Evolutionary conservation across 2,888 invertebrate species (phyloP), one percentile per base, ranked within the genome.

Genomic region (Andrena fulva): DNA sequence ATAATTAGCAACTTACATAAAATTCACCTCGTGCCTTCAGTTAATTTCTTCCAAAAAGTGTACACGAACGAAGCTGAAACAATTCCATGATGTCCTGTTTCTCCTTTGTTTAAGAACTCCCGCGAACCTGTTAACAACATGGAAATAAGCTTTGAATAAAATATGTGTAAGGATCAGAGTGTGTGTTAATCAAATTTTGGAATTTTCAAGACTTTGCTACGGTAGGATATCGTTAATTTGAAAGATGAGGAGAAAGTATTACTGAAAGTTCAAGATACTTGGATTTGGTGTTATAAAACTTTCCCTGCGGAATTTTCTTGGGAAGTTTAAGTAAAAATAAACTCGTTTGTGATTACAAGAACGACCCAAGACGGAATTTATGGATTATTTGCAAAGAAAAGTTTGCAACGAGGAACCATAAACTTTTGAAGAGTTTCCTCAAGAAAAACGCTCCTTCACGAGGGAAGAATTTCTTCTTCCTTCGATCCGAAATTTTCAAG

Each of bases 311-410:
- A 62, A 33, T 33, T 62, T 62, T 62, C 62, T 62, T 20, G 1
- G 31, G n/a, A 20, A 62, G 33, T 62, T 33, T 35, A 29, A 31
- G 33, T 29, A 33, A n/a, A n/a, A 35, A 16, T n/a, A 63, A 35
- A 42, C 24, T 42, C 12, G 5, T 35, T 35, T 24, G 35, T 12
- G 20, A 63, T 63, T 35, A 35, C 24, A 10, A 33, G 5, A 35
- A 33, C n/a, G 12, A 63, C 35, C 20, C 35, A 20, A 35, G 35
- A 5, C 29, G 16, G 5, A 59, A 27, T 29, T 29, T 59, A 59
- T 16, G 10, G 59, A 27, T 29, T 31, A 33, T 60, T 60, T 60
- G 27, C 20, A 27, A 60, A 33, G 60, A 60, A 60, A 60, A 60
- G 16, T 31, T 60, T 16, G n/a, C 8, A 10, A 5, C 33, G 31